Percentiles rank a stretch among this genome's conserved stretches.
These are phyloP conservation scores for Megaceryle torquata DNA, from an alignment of 2,113 vertebrate genomes.

Conservation along the genomic window DNA sequence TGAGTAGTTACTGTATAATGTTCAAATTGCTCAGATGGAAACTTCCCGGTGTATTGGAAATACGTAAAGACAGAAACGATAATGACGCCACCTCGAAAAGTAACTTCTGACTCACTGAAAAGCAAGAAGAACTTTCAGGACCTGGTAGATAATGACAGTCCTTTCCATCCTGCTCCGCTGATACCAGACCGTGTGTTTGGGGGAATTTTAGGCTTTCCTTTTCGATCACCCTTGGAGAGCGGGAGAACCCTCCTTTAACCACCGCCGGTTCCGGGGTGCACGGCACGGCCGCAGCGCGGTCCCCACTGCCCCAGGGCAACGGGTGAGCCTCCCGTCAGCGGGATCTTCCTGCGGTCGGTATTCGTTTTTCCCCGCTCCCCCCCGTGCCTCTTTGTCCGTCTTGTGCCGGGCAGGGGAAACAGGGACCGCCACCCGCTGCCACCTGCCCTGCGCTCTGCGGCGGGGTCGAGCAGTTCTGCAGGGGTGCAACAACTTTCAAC, in stretches of 20 bases:
- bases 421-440: not conserved
- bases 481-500: not conserved
- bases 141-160: not conserved
- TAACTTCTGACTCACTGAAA: not conserved
- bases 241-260: not conserved
- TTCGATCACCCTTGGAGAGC: not conserved
- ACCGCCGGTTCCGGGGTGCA: not conserved
- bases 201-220: not conserved
- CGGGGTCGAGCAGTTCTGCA: not conserved
- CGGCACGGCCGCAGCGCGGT: not conserved
- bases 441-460: not conserved
- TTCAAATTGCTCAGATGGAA: not conserved
- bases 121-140: not conserved
- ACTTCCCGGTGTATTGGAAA: not conserved
- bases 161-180: not conserved
- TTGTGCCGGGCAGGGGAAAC: not conserved
- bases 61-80: not conserved
- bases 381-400: not conserved
- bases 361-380: not conserved
- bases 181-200: not conserved
- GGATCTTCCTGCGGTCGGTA: not conserved
- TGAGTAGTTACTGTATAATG: not conserved
- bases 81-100: not conserved
- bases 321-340: not conserved
- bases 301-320: not conserved